Evolutionary conservation across 2,888 invertebrate species (phyloP).

Genomic region (Drymonia ruficornis): DNA sequence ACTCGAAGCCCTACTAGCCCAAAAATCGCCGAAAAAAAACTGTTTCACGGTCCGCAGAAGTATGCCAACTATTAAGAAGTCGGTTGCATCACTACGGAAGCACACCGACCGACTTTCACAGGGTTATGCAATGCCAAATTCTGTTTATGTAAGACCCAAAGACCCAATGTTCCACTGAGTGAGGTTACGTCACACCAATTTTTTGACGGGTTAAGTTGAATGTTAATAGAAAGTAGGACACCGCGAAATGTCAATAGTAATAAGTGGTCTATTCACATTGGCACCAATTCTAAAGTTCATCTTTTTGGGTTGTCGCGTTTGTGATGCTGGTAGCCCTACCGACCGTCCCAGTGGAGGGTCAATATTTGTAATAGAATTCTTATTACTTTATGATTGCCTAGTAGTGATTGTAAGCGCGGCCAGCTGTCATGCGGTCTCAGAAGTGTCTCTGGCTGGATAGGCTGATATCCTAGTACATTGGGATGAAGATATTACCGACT

Average conservation of each 20-base stretch:
- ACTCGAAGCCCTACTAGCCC: conserved; percentile 8
- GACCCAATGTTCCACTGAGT: conserved; percentile 79
- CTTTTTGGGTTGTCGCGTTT: not conserved
- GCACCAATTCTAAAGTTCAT: conserved; percentile 32
- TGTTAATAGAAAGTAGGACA: conserved; percentile 77
- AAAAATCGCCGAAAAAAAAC: conserved; percentile 36
- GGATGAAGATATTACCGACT: too few species aligned
- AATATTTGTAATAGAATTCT: not conserved
- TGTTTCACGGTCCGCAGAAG: conserved; percentile 59
- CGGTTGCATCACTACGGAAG: conserved; percentile 74
- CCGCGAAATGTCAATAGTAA: conserved; percentile 67
- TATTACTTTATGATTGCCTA: not conserved
- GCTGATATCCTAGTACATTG: too few species aligned
- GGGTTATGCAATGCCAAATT: conserved; percentile 71
- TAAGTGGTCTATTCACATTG: conserved; percentile 45
- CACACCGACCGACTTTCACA: conserved; percentile 77
- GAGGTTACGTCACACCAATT: conserved; percentile 65
- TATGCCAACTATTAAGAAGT: conserved; percentile 61
- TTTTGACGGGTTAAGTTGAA: conserved; percentile 72
- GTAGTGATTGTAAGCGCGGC: not conserved
- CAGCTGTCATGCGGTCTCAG: too few species aligned
- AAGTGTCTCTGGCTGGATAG: too few species aligned
- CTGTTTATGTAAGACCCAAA: conserved; percentile 70
- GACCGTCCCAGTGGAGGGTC: not conserved
- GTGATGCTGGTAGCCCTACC: not conserved